Conservation (phyloP, 1,140 invertebrate species). For the Drosophila mayri region DNA sequence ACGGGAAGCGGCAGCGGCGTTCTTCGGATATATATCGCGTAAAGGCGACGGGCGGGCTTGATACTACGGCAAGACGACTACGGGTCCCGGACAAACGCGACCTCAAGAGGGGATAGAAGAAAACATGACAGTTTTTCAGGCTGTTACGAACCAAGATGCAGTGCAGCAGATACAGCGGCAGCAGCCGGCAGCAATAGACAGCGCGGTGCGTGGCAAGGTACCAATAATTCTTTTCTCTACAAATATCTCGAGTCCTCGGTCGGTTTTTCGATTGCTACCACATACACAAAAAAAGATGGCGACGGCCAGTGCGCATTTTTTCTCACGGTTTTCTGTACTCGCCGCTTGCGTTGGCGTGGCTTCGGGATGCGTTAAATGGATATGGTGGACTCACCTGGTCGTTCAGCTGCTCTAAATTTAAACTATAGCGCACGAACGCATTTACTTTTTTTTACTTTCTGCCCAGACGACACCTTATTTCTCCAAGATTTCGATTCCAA, state of each 20-base stretch:
- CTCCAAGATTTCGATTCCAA: slow-evolving; percentile 4
- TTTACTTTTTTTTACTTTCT: background rate
- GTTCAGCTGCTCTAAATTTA: background rate
- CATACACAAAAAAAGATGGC: slow-evolving; percentile 71
- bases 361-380: slow-evolving; percentile 31
- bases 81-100: slow-evolving; percentile 27
- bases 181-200: slow-evolving; percentile 22
- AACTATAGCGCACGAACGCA: slow-evolving; percentile 3
- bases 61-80: slow-evolving; percentile 14
- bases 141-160: slow-evolving; percentile 26
- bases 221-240: slow-evolving; percentile 14
- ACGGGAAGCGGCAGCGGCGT: slow-evolving; percentile 39
- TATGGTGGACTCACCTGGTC: slow-evolving; percentile 20
- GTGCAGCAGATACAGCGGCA: slow-evolving; percentile 6
- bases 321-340: slow-evolving; percentile 27
- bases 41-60: slow-evolving; percentile 30
- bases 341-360: slow-evolving; percentile 24
- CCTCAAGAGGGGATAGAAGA: slow-evolving; percentile 46
- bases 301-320: slow-evolving; percentile 41
- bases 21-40: slow-evolving; percentile 35
- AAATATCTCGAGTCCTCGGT: slow-evolving; percentile 13
- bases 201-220: slow-evolving; percentile 19
- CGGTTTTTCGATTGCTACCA: slow-evolving; percentile 36
- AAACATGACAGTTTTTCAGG: slow-evolving; percentile 36
- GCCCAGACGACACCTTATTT: background rate